Evolutionary conservation across 2,888 invertebrate species (phyloP).

Genomic region (Thecophora atra): DNA sequence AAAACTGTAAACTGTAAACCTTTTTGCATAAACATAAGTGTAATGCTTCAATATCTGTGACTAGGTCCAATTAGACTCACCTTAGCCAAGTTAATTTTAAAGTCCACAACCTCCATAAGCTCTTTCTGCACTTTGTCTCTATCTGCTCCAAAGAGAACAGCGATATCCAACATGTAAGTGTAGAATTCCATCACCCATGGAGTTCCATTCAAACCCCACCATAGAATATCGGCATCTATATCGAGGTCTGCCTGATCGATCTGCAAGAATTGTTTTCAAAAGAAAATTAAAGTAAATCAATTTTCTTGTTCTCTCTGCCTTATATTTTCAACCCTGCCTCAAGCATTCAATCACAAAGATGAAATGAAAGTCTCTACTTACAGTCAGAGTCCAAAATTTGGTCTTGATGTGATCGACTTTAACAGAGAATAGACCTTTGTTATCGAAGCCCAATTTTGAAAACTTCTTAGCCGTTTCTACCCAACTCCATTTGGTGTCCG

Average conservation of each 20-base stretch:
- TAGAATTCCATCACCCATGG: slow-evolving; percentile 88
- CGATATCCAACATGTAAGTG: slow-evolving; percentile 87
- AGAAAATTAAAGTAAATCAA: too few relatives aligned
- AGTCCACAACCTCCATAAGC: slow-evolving; percentile 81
- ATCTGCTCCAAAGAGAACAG: slow-evolving; percentile 85
- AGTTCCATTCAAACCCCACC: slow-evolving; percentile 80
- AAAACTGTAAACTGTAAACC: neutral
- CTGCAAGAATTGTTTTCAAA: slow-evolving; percentile 66
- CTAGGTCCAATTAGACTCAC: too few relatives aligned
- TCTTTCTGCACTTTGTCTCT: slow-evolving; percentile 74
- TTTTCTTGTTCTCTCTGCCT: too few relatives aligned
- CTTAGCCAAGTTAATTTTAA: slow-evolving; percentile 91
- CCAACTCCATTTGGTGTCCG: slow-evolving; percentile 76
- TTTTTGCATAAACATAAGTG: neutral
- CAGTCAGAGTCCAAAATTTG: slow-evolving; percentile 83
- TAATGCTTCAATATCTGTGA: too few relatives aligned
- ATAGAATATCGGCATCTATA: slow-evolving; percentile 83
- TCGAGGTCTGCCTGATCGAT: slow-evolving; percentile 89
- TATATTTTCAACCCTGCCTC: too few relatives aligned
- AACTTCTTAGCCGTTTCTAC: slow-evolving; percentile 83
- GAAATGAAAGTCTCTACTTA: too few relatives aligned
- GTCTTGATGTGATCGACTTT: slow-evolving; percentile 91
- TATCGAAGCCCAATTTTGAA: slow-evolving; percentile 82
- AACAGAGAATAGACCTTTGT: slow-evolving; percentile 90
- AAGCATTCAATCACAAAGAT: too few relatives aligned